Evolutionary conservation across 1,140 invertebrate species (phyloP), one percentile per base, ranked within the genome.

Genomic region (Bombus waltoni): DNA sequence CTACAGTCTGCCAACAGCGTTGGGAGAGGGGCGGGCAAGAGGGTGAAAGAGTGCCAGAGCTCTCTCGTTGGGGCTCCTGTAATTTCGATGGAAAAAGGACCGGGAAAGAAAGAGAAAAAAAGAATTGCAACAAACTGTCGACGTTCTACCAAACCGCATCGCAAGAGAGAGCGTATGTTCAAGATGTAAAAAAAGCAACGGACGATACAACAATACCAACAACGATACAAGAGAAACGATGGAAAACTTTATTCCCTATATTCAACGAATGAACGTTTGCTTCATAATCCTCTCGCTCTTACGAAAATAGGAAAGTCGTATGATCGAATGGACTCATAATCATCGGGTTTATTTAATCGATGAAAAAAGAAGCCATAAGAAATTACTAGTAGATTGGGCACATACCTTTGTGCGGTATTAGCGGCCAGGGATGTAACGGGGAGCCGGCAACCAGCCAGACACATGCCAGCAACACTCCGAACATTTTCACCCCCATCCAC

Each of bases 401-500:
- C 77, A 83, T 90, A 91, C 91, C 87, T 89, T 88, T 91, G 78
- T 91, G 77, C 38, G 90, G 90, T 87, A 90, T 91, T 81, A 90
- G 70, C 79, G 88, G 81, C 83, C 82, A 85, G 44, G 89, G 89
- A 86, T 90, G 87, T 80, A 92, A 87, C 81, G 91, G 91, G 71
- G 83, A 86, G 77, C 89, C 90, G 86, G 85, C 85, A 86, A 91
- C 91, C 83, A 91, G 88, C 88, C 89, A 89, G 85, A 89, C 85
- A 89, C 89, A 91, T 81, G 85, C 86, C 83, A 92, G 87, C 70
- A 92, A 86, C 85, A 92, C 87, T 75, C 85, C 81, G 75, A 92
- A 87, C 86, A 88, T 91, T 89, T 90, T 92, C 84, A 88, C 76
- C 87, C 85, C 81, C 87, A 91, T 91, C 88, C 88, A 89, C 83